Conservation (phyloP, 1,140 invertebrate species). For the Euura saliciscinereae region DNA sequence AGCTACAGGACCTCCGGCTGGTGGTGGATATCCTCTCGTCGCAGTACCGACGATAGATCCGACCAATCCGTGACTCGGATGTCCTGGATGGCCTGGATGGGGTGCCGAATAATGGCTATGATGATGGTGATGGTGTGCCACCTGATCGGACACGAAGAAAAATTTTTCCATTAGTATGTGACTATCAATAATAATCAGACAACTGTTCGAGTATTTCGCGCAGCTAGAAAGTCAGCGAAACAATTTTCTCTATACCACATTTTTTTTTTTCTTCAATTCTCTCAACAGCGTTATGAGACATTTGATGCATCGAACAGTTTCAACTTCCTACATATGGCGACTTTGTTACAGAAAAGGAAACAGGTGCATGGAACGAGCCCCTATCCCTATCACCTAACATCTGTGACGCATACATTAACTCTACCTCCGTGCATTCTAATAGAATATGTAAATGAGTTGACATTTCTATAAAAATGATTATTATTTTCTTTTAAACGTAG, state of each 20-base stretch:
- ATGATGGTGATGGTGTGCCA: constrained; percentile 47
- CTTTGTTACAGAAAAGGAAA: neutral
- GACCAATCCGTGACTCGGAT: constrained; percentile 50
- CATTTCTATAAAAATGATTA: no score
- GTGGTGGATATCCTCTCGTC: constrained; percentile 50
- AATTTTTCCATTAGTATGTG: neutral
- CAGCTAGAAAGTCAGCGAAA: no score
- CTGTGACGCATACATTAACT: neutral
- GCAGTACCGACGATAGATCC: constrained; percentile 46
- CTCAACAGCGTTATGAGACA: no score
- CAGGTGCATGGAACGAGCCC: neutral
- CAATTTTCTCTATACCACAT: no score
- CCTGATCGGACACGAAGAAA: constrained; percentile 29
- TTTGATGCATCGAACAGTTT: neutral
- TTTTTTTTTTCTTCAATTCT: no score
- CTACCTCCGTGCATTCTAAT: neutral
- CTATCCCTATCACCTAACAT: neutral
- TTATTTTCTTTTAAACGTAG: no score
- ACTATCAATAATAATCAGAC: no score
- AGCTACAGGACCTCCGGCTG: constrained; percentile 47
- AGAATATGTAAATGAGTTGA: neutral
- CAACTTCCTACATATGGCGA: neutral
- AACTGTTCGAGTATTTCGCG: no score
- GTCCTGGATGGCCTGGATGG: constrained; percentile 37
- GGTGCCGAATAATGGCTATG: constrained; percentile 49